Evolutionary conservation across 2,888 invertebrate genomes (phyloP).

Genomic region (Volucella inflata): DNA sequence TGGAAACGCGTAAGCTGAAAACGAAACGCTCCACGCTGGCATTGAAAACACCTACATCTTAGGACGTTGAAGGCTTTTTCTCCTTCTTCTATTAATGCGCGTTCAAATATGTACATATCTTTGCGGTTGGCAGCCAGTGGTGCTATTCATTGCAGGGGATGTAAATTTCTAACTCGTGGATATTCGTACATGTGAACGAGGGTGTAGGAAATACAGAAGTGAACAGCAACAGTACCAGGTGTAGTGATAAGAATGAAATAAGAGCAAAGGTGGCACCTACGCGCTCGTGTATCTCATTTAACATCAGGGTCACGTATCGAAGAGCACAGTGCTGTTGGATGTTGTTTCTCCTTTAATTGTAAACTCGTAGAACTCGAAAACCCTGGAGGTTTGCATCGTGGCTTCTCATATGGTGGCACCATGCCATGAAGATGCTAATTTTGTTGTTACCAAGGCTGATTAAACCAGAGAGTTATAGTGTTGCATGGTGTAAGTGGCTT

Average conservation of each 20-base stretch:
- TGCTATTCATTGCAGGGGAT: constrained; percentile 30
- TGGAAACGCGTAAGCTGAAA: constrained; percentile 15
- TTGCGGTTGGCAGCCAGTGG: neutral
- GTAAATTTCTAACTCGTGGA: constrained; percentile 19
- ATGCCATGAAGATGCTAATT: neutral
- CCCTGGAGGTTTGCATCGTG: neutral
- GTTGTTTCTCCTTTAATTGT: constrained; percentile 32
- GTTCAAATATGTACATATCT: constrained; percentile 5
- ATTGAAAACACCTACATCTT: neutral
- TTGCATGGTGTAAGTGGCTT: too few species aligned
- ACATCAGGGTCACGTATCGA: constrained; percentile 27
- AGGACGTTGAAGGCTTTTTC: neutral
- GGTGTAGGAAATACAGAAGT: neutral
- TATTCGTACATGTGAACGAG: neutral
- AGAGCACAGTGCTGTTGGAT: neutral
- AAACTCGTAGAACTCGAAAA: constrained; percentile 32
- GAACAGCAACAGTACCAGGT: neutral
- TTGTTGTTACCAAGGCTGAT: neutral
- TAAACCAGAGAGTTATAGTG: neutral
- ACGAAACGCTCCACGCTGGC: neutral
- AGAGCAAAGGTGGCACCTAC: constrained; percentile 35
- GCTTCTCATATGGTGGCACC: neutral
- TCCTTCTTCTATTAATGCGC: neutral
- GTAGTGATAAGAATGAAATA: constrained; percentile 18
- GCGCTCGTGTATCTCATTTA: constrained; percentile 41